Conservation (phyloP, 1,140 invertebrate species). For the Nephila pilipes region DNA sequence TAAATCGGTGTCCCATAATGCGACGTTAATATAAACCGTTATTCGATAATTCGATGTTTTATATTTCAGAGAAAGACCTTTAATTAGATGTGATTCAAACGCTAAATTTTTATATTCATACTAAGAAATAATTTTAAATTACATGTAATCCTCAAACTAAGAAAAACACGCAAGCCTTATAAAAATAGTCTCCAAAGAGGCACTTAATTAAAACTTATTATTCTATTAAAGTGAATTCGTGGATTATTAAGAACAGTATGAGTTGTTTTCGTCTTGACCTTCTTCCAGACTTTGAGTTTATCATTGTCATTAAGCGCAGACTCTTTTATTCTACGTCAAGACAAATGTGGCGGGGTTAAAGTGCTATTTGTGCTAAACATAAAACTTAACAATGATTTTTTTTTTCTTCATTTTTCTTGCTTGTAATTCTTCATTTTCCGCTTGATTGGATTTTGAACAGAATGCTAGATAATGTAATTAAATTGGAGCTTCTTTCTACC, state of each 20-base stretch:
- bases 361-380: not conserved
- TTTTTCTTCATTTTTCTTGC: not conserved
- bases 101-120: not conserved
- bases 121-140: not conserved
- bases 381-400: not conserved
- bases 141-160: not conserved
- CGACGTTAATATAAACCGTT: too few relatives aligned
- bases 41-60: too few relatives aligned
- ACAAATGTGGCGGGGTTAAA: constrained; percentile 1
- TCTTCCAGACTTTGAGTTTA: not conserved
- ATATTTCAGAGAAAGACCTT: too few relatives aligned
- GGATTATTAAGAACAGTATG: not conserved
- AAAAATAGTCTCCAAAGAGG: not conserved
- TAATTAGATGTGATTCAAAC: too few relatives aligned
- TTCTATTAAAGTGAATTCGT: not conserved
- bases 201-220: not conserved
- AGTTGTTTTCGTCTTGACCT: not conserved
- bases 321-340: not conserved
- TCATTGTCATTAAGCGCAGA: not conserved
- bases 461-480: not conserved
- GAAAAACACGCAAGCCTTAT: not conserved
- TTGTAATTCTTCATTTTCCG: not conserved
- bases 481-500: not conserved
- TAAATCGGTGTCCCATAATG: too few relatives aligned
- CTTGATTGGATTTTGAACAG: not conserved